Conservation (phyloP, 1,140 invertebrate species). For the Calephelis nemesis region DNA sequence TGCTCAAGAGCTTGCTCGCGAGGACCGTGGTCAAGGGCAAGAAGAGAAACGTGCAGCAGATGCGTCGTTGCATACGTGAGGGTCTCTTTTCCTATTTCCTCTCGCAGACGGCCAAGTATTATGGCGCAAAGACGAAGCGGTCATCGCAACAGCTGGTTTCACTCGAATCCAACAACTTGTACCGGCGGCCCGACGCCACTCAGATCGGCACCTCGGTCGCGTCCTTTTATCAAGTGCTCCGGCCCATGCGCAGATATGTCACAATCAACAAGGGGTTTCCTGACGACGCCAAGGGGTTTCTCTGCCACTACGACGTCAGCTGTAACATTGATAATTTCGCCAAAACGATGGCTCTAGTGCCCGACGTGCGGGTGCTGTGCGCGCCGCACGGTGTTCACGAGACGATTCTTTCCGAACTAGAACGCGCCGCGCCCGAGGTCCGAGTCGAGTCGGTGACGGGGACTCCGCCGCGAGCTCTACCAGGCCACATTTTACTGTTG, state of each 20-base stretch:
- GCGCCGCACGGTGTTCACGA: constrained; percentile 12
- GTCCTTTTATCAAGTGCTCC: constrained; percentile 11
- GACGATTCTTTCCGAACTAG: constrained; percentile 11
- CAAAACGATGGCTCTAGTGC: constrained; percentile 13
- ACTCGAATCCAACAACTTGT: constrained; percentile 7
- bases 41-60: constrained; percentile 8
- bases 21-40: constrained; percentile 16
- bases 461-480: neutral
- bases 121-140: constrained; percentile 4
- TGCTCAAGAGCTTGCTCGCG: constrained; percentile 16
- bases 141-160: constrained; percentile 11
- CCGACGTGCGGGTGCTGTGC: constrained; percentile 16
- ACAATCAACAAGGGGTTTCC: constrained; percentile 16
- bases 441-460: neutral
- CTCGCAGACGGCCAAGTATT: constrained; percentile 12
- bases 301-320: constrained; percentile 18
- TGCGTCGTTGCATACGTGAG: constrained; percentile 4
- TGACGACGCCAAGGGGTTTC: constrained; percentile 17
- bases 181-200: constrained; percentile 7
- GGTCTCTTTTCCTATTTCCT: constrained; percentile 3
- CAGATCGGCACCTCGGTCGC: constrained; percentile 15
- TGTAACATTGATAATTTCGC: constrained; percentile 16
- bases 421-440: constrained; percentile 2
- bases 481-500: constrained; percentile 15
- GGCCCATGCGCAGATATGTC: constrained; percentile 12